Evolutionary conservation across 2,797 vertebrate species (phyloP), one percentile per base, ranked within the genome.

Genomic region (Ptychobarbus kaznakovi): DNA sequence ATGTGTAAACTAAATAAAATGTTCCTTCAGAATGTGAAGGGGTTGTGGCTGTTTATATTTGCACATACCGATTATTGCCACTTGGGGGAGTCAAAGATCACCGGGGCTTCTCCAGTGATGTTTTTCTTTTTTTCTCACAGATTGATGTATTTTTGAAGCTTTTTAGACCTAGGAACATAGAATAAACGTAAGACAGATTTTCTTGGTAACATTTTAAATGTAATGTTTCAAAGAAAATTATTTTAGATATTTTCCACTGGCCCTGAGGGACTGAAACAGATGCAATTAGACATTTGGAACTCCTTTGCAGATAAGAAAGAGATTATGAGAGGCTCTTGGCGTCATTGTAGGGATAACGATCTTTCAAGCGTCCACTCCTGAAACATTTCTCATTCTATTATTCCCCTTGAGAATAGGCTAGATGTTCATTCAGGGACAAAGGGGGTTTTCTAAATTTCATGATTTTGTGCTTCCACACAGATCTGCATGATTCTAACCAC

Each of bases 1-100:
- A 80, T 68, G 35, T 38, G 85, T 65, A 66, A 86, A 88, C 89
- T 28, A 25, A 87, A 86, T 88, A 88, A 91, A 93, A 91, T 81
- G 28, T 49, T 79, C 10, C 82, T 70, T 40, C 53, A 58, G 66
- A 58, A 76, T 81, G 79, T 49, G 40, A 44, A 53, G 68, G 76
- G 25, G 56, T 66, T 25, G 35, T 83, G 25, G 25, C 63, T 63
- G 16, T 83, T 81, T 46, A 68, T 83, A 61, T 70, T 7, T 83
- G 69, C 53, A 16, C 22, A 58, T 72, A 53, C 51, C 46, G 3
- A 51, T 68, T 83, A 35, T 63, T 46, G 58, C 89, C 94, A 88
- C 74, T 74, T 92, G 87, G 90, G 91, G 91, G 91, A 76, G 86
- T 86, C 20, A 83, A 75, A 61, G 49, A 16, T 65, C n/a, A 12